Evolutionary conservation across 2,797 vertebrate species (phyloP).

Genomic region (Heterohyrax brucei): DNA sequence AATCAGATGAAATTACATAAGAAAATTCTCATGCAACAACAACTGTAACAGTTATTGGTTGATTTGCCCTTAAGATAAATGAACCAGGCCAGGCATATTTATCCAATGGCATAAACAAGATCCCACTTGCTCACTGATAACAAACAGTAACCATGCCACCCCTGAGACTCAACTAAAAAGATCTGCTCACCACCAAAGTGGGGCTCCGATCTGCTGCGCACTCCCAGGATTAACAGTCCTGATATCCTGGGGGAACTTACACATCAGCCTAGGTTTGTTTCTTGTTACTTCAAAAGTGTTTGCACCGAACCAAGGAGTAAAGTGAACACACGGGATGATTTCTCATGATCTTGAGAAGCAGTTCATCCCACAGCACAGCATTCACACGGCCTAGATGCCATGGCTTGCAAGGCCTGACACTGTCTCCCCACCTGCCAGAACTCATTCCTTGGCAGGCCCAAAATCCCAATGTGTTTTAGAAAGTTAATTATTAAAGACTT

Average conservation of each 20-base stretch:
- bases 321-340: conserved; percentile 87
- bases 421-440: conserved; percentile 86
- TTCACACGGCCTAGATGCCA: conserved; percentile 83
- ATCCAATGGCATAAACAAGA: conserved; percentile 42
- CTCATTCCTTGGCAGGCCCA: conserved; percentile 84
- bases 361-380: conserved; percentile 83
- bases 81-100: conserved; percentile 34
- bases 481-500: conserved; percentile 90
- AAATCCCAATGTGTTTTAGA: conserved; percentile 83
- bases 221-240: conserved; percentile 75
- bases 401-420: conserved; percentile 74
- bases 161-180: conserved; percentile 79
- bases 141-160: conserved; percentile 70
- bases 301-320: conserved; percentile 86
- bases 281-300: conserved; percentile 85
- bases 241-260: conserved; percentile 89
- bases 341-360: conserved; percentile 88
- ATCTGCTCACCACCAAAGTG: conserved; percentile 23
- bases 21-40: not conserved
- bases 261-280: conserved; percentile 74
- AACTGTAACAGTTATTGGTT: not conserved
- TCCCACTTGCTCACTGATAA: conserved; percentile 78
- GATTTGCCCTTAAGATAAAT: conserved; percentile 72
- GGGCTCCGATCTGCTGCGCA: conserved; percentile 79
- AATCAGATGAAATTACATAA: not conserved